Percentiles rank a stretch among this genome's conserved stretches.
phyloP scores from a whole-genome alignment of 1,140 invertebrate species.

The Neodiprion virginianus region DNA sequence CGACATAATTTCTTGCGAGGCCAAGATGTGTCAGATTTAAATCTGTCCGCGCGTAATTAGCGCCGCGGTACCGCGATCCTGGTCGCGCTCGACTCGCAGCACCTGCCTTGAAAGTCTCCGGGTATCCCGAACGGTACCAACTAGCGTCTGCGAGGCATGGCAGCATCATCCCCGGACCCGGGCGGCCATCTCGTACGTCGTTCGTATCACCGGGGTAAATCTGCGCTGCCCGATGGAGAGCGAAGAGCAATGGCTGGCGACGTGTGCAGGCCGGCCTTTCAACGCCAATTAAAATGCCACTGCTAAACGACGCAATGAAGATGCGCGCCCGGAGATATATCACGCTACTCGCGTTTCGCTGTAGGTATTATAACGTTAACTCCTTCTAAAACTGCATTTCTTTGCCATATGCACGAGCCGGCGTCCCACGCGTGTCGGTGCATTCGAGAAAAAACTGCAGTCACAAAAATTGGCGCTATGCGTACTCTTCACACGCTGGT shows the following conservation, averaged over 20 bases:
- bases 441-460: background rate
- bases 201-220: background rate
- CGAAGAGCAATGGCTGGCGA: conserved; percentile 45
- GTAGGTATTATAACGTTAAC: background rate
- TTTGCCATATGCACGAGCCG: background rate
- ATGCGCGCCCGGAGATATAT: background rate
- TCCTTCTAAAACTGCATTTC: background rate
- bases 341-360: too few relatives aligned
- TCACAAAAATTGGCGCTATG: too few relatives aligned
- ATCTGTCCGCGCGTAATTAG: conserved; percentile 60
- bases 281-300: conserved; percentile 53
- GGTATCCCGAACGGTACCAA: background rate
- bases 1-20: too few relatives aligned
- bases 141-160: conserved; percentile 24
- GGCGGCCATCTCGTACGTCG: background rate
- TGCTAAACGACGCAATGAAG: conserved; percentile 34
- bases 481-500: too few relatives aligned
- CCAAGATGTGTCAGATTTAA: conserved; percentile 58
- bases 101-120: conserved; percentile 47
- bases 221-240: conserved; percentile 10
- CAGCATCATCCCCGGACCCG: background rate
- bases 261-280: conserved; percentile 41
- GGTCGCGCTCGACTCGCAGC: conserved; percentile 58
- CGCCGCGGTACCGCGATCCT: conserved; percentile 40
- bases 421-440: background rate